phyloP scores from a whole-genome alignment of 2,888 invertebrate genomes.

The Agonum fuliginosum region DNA sequence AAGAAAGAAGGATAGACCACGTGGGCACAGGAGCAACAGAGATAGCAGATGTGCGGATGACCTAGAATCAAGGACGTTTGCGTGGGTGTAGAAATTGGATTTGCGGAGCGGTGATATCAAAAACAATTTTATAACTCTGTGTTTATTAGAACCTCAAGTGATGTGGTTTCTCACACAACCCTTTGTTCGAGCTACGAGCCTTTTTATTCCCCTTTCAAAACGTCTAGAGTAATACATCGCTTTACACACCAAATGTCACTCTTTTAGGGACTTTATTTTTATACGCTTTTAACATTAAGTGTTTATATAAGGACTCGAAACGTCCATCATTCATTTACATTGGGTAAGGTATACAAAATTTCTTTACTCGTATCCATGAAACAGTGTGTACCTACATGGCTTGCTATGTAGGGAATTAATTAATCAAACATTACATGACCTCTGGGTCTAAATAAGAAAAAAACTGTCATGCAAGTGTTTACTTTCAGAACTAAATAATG shows the following conservation, averaged over 20 bases:
- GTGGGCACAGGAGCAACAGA: background rate
- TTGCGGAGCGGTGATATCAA: conserved; percentile 44
- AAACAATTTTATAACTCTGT: conserved; percentile 48
- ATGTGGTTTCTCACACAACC: conserved; percentile 1
- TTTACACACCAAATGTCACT: background rate
- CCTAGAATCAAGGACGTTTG: conserved; percentile 55
- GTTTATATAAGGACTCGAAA: background rate
- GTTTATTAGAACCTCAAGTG: conserved; percentile 43
- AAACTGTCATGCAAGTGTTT: too few relatives aligned
- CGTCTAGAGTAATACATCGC: conserved; percentile 11
- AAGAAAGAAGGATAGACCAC: background rate
- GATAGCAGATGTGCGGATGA: conserved; percentile 41
- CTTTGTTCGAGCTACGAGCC: conserved; percentile 1
- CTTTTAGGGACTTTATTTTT: background rate
- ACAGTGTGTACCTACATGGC: too few relatives aligned
- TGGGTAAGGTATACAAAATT: background rate
- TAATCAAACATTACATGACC: too few relatives aligned
- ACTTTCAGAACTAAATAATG: too few relatives aligned
- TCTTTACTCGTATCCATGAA: background rate
- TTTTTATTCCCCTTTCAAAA: conserved; percentile 24
- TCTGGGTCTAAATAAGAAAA: too few relatives aligned
- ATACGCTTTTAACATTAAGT: conserved; percentile 20
- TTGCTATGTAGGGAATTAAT: too few relatives aligned
- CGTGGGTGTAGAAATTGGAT: conserved; percentile 42
- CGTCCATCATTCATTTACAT: conserved; percentile 19